Evolutionary conservation across 2,797 vertebrate genomes (phyloP).

Genomic region (Coranthus polyacanthus): DNA sequence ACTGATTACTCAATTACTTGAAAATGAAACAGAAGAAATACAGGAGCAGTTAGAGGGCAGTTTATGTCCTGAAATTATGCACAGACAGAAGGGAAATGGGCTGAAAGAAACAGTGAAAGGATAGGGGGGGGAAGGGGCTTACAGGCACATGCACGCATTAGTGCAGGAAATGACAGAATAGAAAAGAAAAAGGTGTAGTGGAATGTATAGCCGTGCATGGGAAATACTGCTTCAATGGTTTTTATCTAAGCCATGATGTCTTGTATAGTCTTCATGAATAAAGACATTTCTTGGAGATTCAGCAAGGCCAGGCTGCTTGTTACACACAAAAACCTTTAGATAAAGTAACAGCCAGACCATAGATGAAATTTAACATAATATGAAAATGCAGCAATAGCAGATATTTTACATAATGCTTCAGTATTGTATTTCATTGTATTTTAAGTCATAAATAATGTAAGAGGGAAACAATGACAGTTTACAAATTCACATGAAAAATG

Average conservation of each 20-base stretch:
- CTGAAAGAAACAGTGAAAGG: slow-evolving; percentile 22
- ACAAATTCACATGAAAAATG: slow-evolving; percentile 11
- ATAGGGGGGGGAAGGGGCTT: background rate
- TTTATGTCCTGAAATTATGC: slow-evolving; percentile 56
- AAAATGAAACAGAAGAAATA: slow-evolving; percentile 42
- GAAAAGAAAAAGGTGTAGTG: slow-evolving; percentile 11
- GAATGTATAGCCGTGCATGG: slow-evolving; percentile 3
- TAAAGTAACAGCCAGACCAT: slow-evolving; percentile 10
- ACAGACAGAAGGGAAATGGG: slow-evolving; percentile 33
- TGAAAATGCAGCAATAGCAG: slow-evolving; percentile 13
- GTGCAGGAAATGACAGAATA: background rate
- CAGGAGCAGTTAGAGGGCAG: slow-evolving; percentile 20
- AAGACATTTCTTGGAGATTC: slow-evolving; percentile 21
- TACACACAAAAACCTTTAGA: slow-evolving; percentile 12
- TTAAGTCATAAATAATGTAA: slow-evolving; percentile 37
- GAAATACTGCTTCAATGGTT: slow-evolving; percentile 4
- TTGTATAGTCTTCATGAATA: slow-evolving; percentile 18
- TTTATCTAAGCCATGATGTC: slow-evolving; percentile 16
- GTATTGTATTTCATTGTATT: slow-evolving; percentile 28
- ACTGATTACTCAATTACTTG: slow-evolving; percentile 57
- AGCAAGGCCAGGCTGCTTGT: too few relatives aligned
- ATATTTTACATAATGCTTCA: slow-evolving; percentile 11
- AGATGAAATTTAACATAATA: slow-evolving; percentile 13
- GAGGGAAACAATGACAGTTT: background rate
- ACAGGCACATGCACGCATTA: background rate